Evolutionary conservation across 2,888 invertebrate genomes (phyloP), one percentile per base, ranked within the genome.

Genomic region (Prionchulus punctatus): DNA sequence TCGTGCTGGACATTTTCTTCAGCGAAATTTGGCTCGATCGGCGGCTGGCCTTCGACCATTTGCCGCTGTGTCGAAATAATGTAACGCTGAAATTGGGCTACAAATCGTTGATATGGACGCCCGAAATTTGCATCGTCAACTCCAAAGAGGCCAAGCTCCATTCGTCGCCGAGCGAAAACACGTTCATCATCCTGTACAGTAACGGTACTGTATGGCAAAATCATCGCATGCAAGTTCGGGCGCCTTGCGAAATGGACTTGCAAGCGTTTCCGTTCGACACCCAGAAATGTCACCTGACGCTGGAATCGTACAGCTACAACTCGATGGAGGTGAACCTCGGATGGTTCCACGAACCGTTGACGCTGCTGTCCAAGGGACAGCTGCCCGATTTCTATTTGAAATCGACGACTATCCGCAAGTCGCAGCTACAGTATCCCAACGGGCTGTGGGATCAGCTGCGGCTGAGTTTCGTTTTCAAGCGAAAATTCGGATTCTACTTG

Each of bases 401-500:
- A 12, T 4, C 4, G 12, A 45, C 45, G 4, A 4, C 18, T n/a
- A 7, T 45, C 4, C 18, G 23, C 23, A 45, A 45, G 23, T 45
- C 45, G 12, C 45, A 36, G 43, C 57, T 70, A 26, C 64, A 65
- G 53, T 70, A 70, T 54, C 70, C 70, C 1, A 70, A 70, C 56
- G 70, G 70, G 23, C 63, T 69, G 43, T 70, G 70, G 70, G 67
- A 70, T 53, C 59, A 64, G 36, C 62, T 62, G 1, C 60, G 30
- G 66, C 66, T 70, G 27, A 66, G 67, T 57, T 70, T 70, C 63
- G 66, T 67, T 25, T 70, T 70, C 58, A 66, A 67, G 2, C 62
- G 70, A 27, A 63, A 69, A 30, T 70, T 69, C 61, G 70, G 70
- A 23, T 70, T 69, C 63, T 70, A 69, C 60, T 63, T 70, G 15